These are phyloP conservation scores for Neodon shergylaensis DNA, from an alignment of 2,113 vertebrate genomes.

Conservation along the genomic window DNA sequence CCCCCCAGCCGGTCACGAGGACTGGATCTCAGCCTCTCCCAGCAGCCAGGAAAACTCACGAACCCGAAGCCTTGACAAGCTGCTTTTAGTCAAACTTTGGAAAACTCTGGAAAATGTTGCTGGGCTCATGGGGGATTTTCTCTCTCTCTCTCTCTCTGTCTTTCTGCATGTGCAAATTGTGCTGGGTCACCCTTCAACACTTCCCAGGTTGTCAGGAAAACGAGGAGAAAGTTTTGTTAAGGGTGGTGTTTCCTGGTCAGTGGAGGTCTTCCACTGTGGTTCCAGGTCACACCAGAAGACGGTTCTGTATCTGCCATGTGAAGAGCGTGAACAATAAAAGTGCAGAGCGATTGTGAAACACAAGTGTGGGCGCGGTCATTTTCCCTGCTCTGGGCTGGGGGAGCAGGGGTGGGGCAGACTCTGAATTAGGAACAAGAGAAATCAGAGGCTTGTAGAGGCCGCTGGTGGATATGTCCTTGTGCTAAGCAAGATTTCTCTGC, in stretches of 20 bases:
- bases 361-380: neutral
- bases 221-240: neutral
- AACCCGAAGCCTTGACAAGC: slow-evolving; percentile 47
- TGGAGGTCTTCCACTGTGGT: slow-evolving; percentile 3
- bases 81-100: slow-evolving; percentile 42
- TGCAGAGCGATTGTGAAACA: neutral
- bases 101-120: slow-evolving; percentile 51
- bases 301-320: slow-evolving; percentile 75
- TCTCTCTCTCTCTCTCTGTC: neutral
- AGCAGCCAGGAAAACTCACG: neutral
- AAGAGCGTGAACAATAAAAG: slow-evolving; percentile 83
- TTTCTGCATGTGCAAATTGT: slow-evolving; percentile 62
- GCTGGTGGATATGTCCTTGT: fast-evolving
- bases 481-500: neutral
- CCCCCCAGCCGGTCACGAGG: slow-evolving; percentile 31
- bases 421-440: neutral
- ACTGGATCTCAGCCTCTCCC: neutral
- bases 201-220: neutral
- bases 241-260: neutral
- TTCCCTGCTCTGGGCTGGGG: neutral
- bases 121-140: slow-evolving; percentile 59
- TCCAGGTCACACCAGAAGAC: slow-evolving; percentile 61
- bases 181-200: slow-evolving; percentile 44
- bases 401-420: neutral
- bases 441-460: neutral